A percentile compares a stretch with the other conserved stretches of the same genome.
Conservation (phyloP, 2,888 invertebrate genomes). For the Netelia inedita region DNA sequence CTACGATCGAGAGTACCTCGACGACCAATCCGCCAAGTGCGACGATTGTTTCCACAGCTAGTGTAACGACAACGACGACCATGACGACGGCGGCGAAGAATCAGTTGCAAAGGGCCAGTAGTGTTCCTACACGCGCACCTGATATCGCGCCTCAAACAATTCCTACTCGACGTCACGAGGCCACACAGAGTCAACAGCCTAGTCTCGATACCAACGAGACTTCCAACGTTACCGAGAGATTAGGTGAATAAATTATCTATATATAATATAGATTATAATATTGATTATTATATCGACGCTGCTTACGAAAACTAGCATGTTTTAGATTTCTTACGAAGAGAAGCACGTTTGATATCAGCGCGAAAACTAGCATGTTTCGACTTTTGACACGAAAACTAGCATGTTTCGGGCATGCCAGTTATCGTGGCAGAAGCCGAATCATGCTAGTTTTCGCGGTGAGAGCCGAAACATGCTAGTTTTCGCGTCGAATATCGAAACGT, state of each 20-base stretch:
- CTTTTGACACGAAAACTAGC: no score
- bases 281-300: neutral
- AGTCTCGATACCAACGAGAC: constrained; percentile 81
- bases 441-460: no score
- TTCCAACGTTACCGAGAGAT: constrained; percentile 73
- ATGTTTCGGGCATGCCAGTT: no score
- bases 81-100: constrained; percentile 80
- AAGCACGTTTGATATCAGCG: no score
- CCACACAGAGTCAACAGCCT: constrained; percentile 88
- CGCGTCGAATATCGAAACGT: no score
- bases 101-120: constrained; percentile 90
- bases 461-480: no score
- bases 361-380: no score
- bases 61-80: constrained; percentile 39
- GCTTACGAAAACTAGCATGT: no score
- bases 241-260: constrained; percentile 71
- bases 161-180: constrained; percentile 86
- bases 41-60: constrained; percentile 26
- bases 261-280: neutral
- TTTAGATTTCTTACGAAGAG: no score
- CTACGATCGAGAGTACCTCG: constrained; percentile 76
- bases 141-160: constrained; percentile 83
- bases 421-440: no score
- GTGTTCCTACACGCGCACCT: constrained; percentile 88
- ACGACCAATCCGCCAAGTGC: constrained; percentile 48